Conservation (phyloP, 2,113 vertebrate genomes). For the Astur gentilis region DNA sequence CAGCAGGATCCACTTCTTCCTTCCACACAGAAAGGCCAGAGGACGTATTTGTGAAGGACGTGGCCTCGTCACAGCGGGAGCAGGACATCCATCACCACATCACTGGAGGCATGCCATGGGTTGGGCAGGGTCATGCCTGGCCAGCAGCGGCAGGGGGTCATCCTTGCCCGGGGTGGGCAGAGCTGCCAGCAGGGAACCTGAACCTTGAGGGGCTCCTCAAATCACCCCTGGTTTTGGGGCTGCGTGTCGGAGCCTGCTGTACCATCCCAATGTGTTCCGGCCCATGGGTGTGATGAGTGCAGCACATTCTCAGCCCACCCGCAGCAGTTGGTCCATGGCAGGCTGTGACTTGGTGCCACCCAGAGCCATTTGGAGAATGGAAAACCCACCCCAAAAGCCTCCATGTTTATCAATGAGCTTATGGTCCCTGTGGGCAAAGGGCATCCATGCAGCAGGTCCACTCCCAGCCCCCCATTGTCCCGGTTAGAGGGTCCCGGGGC, state of each 20-base stretch:
- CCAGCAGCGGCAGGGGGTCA: background rate
- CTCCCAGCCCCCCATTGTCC: background rate
- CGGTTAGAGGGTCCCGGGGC: background rate
- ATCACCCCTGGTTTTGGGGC: background rate
- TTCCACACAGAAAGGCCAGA: background rate
- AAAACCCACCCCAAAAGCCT: background rate
- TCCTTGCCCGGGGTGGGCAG: background rate
- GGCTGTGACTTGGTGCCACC: background rate
- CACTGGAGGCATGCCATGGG: background rate
- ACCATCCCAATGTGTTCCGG: no score
- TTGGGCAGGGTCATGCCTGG: background rate
- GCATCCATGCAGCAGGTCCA: background rate
- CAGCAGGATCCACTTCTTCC: background rate
- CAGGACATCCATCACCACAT: background rate
- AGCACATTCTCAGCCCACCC: background rate
- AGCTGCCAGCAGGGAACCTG: background rate
- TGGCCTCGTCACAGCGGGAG: fast-evolving
- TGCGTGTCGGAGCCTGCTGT: background rate
- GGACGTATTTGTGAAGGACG: background rate
- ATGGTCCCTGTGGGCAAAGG: fast-evolving
- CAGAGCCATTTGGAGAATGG: background rate
- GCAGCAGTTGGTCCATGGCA: background rate
- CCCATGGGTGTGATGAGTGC: background rate
- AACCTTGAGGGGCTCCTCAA: background rate
- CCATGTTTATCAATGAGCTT: fast-evolving